Percentiles rank a stretch among this genome's conserved stretches.
These are phyloP conservation scores for Drosophila tristis DNA, from an alignment of 1,140 invertebrate genomes.

Conservation along the genomic window DNA sequence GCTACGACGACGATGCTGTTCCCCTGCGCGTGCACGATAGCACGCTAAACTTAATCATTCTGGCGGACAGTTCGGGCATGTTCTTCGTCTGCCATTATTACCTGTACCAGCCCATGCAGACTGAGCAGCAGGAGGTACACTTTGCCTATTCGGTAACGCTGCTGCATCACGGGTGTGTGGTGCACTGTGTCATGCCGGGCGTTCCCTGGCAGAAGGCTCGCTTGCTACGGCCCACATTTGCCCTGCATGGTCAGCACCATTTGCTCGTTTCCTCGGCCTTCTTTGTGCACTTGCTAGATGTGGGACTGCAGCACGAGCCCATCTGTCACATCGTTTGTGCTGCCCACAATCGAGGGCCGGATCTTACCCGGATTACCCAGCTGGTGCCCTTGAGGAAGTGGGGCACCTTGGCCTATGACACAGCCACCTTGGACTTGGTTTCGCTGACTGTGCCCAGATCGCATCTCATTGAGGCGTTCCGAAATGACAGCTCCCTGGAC, in stretches of 20 bases:
- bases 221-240: slow-evolving; percentile 90
- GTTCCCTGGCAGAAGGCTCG: slow-evolving; percentile 91
- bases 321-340: slow-evolving; percentile 90
- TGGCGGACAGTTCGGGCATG: slow-evolving; percentile 89
- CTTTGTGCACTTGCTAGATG: slow-evolving; percentile 92
- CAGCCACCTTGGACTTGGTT: slow-evolving; percentile 89
- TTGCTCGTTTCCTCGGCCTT: slow-evolving; percentile 91
- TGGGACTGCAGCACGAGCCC: slow-evolving; percentile 91
- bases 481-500: slow-evolving; percentile 87
- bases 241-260: slow-evolving; percentile 89
- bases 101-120: slow-evolving; percentile 90
- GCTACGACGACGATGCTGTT: slow-evolving; percentile 91
- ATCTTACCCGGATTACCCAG: slow-evolving; percentile 87
- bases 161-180: slow-evolving; percentile 91
- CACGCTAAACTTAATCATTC: slow-evolving; percentile 91
- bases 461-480: slow-evolving; percentile 88
- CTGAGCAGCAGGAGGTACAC: slow-evolving; percentile 88
- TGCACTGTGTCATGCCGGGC: slow-evolving; percentile 92
- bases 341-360: slow-evolving; percentile 85
- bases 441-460: slow-evolving; percentile 87
- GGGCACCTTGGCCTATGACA: slow-evolving; percentile 87
- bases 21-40: slow-evolving; percentile 92
- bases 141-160: slow-evolving; percentile 93
- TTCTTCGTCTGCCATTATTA: slow-evolving; percentile 94
- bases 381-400: slow-evolving; percentile 87